Evolutionary conservation across 2,113 vertebrate species (phyloP).

Genomic region (Parus major): DNA sequence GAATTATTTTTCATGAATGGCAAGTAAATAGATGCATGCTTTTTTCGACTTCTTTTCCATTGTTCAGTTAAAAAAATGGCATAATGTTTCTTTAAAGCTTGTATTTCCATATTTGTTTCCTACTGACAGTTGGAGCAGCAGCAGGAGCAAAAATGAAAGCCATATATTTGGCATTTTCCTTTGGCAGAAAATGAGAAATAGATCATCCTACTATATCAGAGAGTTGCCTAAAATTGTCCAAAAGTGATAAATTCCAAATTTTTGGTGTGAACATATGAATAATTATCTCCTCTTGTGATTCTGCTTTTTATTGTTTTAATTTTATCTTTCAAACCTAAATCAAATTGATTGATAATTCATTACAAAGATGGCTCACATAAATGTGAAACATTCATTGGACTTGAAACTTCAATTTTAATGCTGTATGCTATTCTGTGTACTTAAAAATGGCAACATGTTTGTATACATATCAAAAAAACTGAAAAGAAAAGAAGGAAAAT

Average conservation of each 20-base stretch:
- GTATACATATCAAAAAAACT: neutral
- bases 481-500: neutral
- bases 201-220: neutral
- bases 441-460: neutral
- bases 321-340: neutral
- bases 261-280: neutral
- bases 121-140: neutral
- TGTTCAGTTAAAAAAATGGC: neutral
- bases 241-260: neutral
- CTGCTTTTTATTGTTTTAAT: neutral
- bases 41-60: neutral
- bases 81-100: neutral
- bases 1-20: neutral
- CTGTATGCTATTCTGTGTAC: neutral
- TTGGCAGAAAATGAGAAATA: neutral
- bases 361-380: neutral
- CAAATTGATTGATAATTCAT: neutral
- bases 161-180: neutral
- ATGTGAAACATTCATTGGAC: neutral
- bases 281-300: neutral
- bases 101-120: neutral
- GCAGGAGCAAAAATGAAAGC: neutral
- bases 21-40: neutral
- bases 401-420: neutral
- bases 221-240: neutral